Conservation (phyloP, 1,140 invertebrate genomes). For the Chironomus tepperi region DNA sequence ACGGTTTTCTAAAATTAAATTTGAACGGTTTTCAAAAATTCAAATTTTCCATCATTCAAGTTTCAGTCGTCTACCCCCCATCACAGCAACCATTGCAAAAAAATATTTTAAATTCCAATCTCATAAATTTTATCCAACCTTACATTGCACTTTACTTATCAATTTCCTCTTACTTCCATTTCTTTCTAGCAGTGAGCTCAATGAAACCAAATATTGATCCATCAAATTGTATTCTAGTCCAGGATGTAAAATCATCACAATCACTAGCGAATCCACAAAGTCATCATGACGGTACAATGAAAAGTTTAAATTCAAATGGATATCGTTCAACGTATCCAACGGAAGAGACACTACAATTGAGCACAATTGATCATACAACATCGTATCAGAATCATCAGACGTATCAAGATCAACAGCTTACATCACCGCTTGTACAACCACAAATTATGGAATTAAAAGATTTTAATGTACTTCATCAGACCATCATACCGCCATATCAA, state of each 20-base stretch:
- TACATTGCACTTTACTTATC: background rate
- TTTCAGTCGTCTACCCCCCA: too few species aligned
- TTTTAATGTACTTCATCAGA: slow-evolving; percentile 69
- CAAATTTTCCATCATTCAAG: too few species aligned
- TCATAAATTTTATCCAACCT: too few species aligned
- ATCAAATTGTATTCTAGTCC: slow-evolving; percentile 77
- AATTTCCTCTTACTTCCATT: slow-evolving; percentile 29
- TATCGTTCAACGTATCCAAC: slow-evolving; percentile 33
- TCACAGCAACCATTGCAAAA: too few species aligned
- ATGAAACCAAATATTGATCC: slow-evolving; percentile 75
- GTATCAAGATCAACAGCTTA: slow-evolving; percentile 53
- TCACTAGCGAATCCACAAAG: slow-evolving; percentile 52
- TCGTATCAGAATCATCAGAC: slow-evolving; percentile 45
- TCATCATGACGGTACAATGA: slow-evolving; percentile 53
- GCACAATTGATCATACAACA: slow-evolving; percentile 55
- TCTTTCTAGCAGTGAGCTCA: slow-evolving; percentile 71
- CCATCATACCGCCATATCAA: slow-evolving; percentile 74
- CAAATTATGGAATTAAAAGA: slow-evolving; percentile 70
- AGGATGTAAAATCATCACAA: slow-evolving; percentile 79
- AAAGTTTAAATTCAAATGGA: slow-evolving; percentile 23
- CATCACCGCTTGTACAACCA: slow-evolving; percentile 61
- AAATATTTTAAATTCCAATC: too few species aligned
- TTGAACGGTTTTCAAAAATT: too few species aligned
- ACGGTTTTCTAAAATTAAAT: too few species aligned
- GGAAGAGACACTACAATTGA: slow-evolving; percentile 57